Conservation (phyloP, 1,140 invertebrate species). For the Bathynomus jamesi region DNA sequence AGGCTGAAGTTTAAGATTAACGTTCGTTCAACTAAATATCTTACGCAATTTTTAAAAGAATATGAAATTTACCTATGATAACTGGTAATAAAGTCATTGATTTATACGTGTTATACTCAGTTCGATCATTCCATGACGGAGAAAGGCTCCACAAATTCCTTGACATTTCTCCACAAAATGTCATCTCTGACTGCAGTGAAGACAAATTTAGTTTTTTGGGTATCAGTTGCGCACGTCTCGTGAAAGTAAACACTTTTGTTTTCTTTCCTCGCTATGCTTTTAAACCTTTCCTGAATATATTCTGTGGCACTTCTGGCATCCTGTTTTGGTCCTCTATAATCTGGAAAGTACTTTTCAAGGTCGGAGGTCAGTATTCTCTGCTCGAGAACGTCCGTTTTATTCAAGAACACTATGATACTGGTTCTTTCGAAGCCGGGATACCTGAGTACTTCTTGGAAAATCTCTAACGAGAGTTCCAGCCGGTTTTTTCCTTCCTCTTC, state of each 20-base stretch:
- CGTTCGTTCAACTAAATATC: too few relatives aligned
- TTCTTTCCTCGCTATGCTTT: constrained; percentile 8
- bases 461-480: constrained; percentile 45
- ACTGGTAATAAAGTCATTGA: too few relatives aligned
- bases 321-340: constrained; percentile 41
- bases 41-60: too few relatives aligned
- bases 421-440: constrained; percentile 44
- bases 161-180: constrained; percentile 41
- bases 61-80: too few relatives aligned
- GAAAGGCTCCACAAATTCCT: neutral
- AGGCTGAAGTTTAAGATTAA: too few relatives aligned
- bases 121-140: neutral
- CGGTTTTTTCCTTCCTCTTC: constrained; percentile 44
- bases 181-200: constrained; percentile 45
- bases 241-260: constrained; percentile 37
- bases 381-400: constrained; percentile 48
- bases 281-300: constrained; percentile 31
- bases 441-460: constrained; percentile 42
- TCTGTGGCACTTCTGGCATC: constrained; percentile 24
- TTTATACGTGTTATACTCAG: too few relatives aligned
- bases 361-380: constrained; percentile 45
- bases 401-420: constrained; percentile 48
- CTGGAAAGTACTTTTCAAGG: constrained; percentile 43
- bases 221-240: constrained; percentile 45
- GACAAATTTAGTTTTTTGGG: constrained; percentile 43